Conservation (phyloP, 2,888 invertebrate genomes). For the Lycocerus yunnanus region DNA sequence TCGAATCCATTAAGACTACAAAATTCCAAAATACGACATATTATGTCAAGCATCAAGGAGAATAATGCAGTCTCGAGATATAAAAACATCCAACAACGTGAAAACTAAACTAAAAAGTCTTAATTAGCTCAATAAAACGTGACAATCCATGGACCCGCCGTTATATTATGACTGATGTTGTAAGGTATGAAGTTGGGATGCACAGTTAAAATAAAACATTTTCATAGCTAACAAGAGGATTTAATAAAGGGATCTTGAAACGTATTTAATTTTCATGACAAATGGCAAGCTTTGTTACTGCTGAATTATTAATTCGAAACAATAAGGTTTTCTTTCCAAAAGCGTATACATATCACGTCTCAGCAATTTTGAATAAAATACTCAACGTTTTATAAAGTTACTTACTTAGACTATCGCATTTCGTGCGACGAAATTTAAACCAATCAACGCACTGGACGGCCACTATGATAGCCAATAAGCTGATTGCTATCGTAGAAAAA, state of each 20-base stretch:
- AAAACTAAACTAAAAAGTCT: neutral
- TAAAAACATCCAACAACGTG: neutral
- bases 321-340: neutral
- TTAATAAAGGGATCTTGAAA: neutral
- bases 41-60: neutral
- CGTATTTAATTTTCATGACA: neutral
- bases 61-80: neutral
- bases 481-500: too few species aligned
- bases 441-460: too few species aligned
- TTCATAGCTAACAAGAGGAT: neutral
- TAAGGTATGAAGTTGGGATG: neutral
- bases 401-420: too few species aligned
- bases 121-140: neutral
- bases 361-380: neutral
- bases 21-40: neutral
- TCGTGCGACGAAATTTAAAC: too few species aligned
- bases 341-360: neutral
- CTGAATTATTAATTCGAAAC: neutral
- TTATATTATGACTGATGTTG: neutral
- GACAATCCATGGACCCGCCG: too few species aligned
- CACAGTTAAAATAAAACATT: neutral
- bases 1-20: neutral
- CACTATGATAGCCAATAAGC: too few species aligned
- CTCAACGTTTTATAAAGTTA: neutral
- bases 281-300: neutral